Percentiles rank a stretch among this genome's conserved stretches.
phyloP scores from a whole-genome alignment of 2,888 invertebrate genomes.

The Eilema sororculum region DNA sequence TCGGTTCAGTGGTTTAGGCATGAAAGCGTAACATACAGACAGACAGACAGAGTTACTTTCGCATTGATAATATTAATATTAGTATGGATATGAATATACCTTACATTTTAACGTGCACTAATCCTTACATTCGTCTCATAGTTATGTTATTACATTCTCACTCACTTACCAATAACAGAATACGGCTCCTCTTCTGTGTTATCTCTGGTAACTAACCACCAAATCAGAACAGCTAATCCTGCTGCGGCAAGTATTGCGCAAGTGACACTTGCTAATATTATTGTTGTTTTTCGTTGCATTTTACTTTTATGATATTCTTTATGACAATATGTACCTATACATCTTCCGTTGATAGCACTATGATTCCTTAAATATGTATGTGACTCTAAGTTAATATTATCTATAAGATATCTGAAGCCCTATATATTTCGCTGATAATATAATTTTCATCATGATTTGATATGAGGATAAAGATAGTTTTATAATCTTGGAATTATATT shows the following conservation, averaged over 20 bases:
- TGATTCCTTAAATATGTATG: not conserved
- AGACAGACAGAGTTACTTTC: too few species aligned
- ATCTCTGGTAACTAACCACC: constrained; percentile 61
- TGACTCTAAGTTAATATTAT: not conserved
- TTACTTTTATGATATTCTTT: constrained; percentile 5
- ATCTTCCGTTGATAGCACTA: constrained; percentile 1
- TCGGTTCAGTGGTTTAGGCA: too few species aligned
- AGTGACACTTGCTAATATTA: constrained; percentile 53
- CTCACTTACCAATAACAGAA: constrained; percentile 47
- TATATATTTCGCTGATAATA: constrained; percentile 6
- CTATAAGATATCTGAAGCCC: not conserved
- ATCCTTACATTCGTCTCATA: not conserved
- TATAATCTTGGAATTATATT: constrained; percentile 1
- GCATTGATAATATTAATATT: too few species aligned
- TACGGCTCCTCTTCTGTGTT: constrained; percentile 22
- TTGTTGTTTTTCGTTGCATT: constrained; percentile 51
- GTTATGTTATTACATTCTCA: not conserved
- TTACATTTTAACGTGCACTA: not conserved
- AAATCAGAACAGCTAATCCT: constrained; percentile 61
- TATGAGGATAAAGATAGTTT: constrained; percentile 13
- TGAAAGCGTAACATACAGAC: too few species aligned
- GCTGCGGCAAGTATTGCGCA: constrained; percentile 48
- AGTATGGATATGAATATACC: too few species aligned
- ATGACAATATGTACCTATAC: not conserved
- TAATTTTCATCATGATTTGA: constrained; percentile 9